Conservation (phyloP, 2,888 invertebrate species). For the Microplitis manilae region DNA sequence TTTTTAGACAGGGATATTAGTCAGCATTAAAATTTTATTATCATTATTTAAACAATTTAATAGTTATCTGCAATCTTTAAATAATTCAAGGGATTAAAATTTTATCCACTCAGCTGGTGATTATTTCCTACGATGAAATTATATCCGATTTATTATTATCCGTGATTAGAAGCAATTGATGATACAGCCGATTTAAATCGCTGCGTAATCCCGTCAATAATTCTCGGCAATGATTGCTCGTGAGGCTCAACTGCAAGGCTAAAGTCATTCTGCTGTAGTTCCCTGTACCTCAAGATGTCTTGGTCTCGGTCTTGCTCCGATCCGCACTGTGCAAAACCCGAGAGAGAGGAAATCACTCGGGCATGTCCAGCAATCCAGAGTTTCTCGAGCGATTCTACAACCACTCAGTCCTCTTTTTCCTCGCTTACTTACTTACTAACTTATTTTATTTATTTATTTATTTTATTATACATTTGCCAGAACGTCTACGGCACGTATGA, state of each 20-base stretch:
- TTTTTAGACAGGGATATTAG: too few relatives aligned
- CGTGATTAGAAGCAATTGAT: slow-evolving; percentile 9
- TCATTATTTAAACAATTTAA: not conserved
- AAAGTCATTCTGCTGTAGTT: not conserved
- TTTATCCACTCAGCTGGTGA: not conserved
- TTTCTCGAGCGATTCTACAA: not conserved
- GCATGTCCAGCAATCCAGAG: slow-evolving; percentile 11
- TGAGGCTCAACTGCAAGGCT: slow-evolving; percentile 8
- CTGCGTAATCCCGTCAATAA: slow-evolving; percentile 26
- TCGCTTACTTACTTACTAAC: slow-evolving; percentile 13
- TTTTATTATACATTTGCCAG: slow-evolving; percentile 29
- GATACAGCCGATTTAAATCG: slow-evolving; percentile 15
- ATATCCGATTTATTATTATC: slow-evolving; percentile 42
- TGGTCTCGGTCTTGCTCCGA: too few relatives aligned
- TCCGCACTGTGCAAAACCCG: not conserved
- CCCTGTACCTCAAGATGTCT: slow-evolving; percentile 6
- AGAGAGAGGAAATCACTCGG: slow-evolving; percentile 8
- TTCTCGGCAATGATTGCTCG: slow-evolving; percentile 19
- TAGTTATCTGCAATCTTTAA: not conserved
- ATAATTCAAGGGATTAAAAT: slow-evolving; percentile 2
- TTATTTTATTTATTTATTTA: not conserved
- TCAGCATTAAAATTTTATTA: not conserved
- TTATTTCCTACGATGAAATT: slow-evolving; percentile 22
- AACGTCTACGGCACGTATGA: slow-evolving; percentile 42
- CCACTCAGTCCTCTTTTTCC: slow-evolving; percentile 10